Conservation (phyloP, 2,888 invertebrate genomes). For the Epistrophella euchroma region DNA sequence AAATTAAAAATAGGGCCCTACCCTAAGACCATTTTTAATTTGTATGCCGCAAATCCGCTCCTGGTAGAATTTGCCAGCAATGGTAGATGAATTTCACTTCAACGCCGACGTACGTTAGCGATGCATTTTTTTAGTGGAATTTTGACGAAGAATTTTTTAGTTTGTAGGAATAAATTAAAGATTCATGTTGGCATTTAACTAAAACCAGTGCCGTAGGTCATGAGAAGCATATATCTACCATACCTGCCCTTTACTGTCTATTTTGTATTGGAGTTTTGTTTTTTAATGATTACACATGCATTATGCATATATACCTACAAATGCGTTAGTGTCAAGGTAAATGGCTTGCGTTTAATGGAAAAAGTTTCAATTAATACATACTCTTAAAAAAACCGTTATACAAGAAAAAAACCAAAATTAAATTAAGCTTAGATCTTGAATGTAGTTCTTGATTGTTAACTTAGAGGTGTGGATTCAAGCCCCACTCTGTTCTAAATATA, state of each 20-base stretch:
- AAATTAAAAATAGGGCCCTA: no score
- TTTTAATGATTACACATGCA: not conserved
- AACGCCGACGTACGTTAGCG: conserved; percentile 7
- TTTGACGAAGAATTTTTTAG: conserved; percentile 32
- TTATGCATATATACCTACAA: not conserved
- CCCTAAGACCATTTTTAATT: no score
- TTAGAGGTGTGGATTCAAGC: no score
- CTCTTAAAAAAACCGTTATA: no score
- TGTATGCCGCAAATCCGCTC: not conserved
- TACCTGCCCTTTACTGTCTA: not conserved
- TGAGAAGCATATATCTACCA: not conserved
- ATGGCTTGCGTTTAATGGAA: no score
- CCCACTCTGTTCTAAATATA: no score
- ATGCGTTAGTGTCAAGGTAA: not conserved
- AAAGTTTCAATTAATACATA: no score
- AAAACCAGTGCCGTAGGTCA: conserved; percentile 30
- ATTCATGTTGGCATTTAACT: not conserved
- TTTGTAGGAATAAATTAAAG: conserved; percentile 2
- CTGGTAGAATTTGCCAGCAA: not conserved
- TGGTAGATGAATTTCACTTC: conserved; percentile 46
- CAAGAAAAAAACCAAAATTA: no score
- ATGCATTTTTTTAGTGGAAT: conserved; percentile 52
- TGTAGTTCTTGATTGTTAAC: no score
- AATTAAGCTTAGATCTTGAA: no score
- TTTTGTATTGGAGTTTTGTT: not conserved